These are phyloP conservation scores for Lordiphosa clarofinis DNA, from an alignment of 1,140 invertebrate species.

Conservation along the genomic window DNA sequence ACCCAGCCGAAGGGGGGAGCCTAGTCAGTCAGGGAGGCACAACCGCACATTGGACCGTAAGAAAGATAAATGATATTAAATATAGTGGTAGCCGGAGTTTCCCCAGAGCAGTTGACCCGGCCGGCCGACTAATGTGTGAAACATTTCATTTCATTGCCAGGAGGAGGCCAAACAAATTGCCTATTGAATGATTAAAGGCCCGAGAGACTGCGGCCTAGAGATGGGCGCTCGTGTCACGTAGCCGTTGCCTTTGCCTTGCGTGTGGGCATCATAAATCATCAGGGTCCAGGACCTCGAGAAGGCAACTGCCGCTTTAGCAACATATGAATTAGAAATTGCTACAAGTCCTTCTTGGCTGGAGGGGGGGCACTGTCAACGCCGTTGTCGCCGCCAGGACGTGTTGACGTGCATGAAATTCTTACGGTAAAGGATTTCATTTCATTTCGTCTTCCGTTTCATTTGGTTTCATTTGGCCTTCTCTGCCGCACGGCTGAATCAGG, in stretches of 20 bases:
- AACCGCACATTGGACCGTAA: constrained; percentile 67
- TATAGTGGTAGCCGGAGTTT: constrained; percentile 37
- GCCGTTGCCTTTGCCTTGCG: constrained; percentile 54
- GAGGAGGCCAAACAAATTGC: constrained; percentile 62
- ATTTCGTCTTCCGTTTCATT: constrained; percentile 42
- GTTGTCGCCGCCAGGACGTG: constrained; percentile 59
- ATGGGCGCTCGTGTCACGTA: constrained; percentile 23
- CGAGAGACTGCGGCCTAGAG: constrained; percentile 9
- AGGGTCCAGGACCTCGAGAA: constrained; percentile 6
- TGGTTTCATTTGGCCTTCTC: constrained; percentile 35
- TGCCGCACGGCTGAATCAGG: constrained; percentile 61
- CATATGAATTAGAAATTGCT: constrained; percentile 77
- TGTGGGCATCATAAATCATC: constrained; percentile 71
- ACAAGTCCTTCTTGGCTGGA: constrained; percentile 18
- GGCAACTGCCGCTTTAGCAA: constrained; percentile 32
- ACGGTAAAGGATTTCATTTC: constrained; percentile 73
- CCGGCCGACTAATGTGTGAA: constrained; percentile 59
- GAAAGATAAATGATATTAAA: constrained; percentile 78
- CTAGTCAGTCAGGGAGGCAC: neutral
- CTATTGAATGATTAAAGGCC: constrained; percentile 73
- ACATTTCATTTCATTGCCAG: constrained; percentile 63
- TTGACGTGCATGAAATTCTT: constrained; percentile 77
- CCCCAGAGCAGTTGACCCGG: neutral
- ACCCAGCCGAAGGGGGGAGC: neutral
- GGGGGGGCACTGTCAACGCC: constrained; percentile 49